A percentile compares a stretch with the other conserved stretches of the same genome.
Evolutionary conservation across 2,888 invertebrate genomes (phyloP).

Genomic region (Cryptosula pallasiana): DNA sequence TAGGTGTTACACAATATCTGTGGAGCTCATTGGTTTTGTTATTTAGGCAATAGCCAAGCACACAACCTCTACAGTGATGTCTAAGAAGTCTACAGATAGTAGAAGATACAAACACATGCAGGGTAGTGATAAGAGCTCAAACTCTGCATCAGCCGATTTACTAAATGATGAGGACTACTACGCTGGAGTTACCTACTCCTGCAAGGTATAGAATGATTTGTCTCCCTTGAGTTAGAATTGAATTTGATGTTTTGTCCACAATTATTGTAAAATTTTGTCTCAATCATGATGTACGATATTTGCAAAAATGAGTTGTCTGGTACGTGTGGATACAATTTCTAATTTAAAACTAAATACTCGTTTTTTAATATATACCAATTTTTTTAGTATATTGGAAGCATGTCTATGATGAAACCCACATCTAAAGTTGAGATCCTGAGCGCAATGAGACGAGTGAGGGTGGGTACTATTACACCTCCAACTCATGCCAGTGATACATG

Average conservation of each 20-base stretch:
- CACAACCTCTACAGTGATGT: neutral
- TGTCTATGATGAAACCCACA: constrained; percentile 15
- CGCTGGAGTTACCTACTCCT: constrained; percentile 2
- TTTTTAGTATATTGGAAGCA: constrained; percentile 19
- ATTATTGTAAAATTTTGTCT: too few species aligned
- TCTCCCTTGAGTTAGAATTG: too few species aligned
- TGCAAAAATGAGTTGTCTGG: too few species aligned
- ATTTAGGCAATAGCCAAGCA: neutral
- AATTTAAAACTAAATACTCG: too few species aligned
- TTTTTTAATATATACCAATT: too few species aligned
- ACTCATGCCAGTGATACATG: too few species aligned
- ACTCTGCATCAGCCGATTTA: neutral
- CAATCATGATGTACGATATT: too few species aligned
- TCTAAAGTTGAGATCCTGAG: neutral
- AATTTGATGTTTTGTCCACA: too few species aligned
- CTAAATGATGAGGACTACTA: constrained; percentile 9
- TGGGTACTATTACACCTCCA: neutral
- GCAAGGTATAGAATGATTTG: too few species aligned
- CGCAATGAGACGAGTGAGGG: constrained; percentile 17
- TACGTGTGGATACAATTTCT: too few species aligned
- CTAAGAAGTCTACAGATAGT: neutral
- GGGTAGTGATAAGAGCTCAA: neutral
- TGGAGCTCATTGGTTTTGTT: too few species aligned
- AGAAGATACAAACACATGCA: neutral
- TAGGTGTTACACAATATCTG: too few species aligned